These are phyloP conservation scores for Thomomys bottae DNA, from an alignment of 2,113 vertebrate genomes.

Conservation along the genomic window DNA sequence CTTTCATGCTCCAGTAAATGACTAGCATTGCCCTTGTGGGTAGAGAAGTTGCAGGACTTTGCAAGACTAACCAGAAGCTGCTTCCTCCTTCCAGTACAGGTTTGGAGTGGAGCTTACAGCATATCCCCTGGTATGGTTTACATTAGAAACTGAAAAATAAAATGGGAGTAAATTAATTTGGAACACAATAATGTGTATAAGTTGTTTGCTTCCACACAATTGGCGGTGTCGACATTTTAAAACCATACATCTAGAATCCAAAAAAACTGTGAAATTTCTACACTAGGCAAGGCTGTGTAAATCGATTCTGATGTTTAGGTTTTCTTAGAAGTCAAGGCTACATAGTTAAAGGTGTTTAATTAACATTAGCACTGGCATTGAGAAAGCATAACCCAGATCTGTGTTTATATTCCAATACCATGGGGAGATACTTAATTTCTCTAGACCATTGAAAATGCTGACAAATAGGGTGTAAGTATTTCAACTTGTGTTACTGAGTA, in stretches of 20 bases:
- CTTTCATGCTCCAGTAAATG: not conserved
- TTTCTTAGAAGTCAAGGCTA: not conserved
- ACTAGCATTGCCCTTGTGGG: not conserved
- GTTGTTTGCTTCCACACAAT: not conserved
- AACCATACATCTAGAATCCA: not conserved
- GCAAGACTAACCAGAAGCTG: not conserved
- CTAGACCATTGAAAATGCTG: not conserved
- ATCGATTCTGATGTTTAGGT: not conserved
- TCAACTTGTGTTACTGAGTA: not conserved
- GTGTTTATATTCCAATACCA: not conserved
- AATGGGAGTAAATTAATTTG: not conserved
- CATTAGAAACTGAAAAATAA: not conserved
- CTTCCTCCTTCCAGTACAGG: not conserved
- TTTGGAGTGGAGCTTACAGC: not conserved
- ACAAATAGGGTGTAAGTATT: not conserved
- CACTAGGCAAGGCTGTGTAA: not conserved
- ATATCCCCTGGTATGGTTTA: not conserved
- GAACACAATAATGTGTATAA: not conserved
- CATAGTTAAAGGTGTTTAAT: not conserved
- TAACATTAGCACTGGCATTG: not conserved
- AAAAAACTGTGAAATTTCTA: not conserved
- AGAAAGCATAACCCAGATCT: not conserved
- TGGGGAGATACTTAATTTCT: not conserved
- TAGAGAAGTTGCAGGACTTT: not conserved
- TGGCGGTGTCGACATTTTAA: not conserved